phyloP scores from a whole-genome alignment of 2,888 invertebrate genomes.

The Dasypogon diadema region DNA sequence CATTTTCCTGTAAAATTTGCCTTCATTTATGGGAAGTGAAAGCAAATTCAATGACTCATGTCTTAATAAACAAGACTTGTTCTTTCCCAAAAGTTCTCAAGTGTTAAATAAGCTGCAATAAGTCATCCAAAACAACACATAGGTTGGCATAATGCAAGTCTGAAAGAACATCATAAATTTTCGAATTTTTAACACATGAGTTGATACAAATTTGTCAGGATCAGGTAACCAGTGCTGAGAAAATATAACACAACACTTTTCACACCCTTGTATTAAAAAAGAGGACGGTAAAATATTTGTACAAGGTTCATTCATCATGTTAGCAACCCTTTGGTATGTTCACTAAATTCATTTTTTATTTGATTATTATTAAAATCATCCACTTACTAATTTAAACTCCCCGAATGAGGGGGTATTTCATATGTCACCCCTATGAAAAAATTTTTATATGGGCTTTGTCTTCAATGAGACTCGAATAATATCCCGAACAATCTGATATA shows the following conservation, averaged over 20 bases:
- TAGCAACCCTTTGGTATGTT: not conserved
- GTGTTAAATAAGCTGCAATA: conserved; percentile 41
- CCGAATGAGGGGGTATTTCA: no score
- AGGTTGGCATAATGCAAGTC: conserved; percentile 47
- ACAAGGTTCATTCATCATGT: not conserved
- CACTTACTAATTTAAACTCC: no score
- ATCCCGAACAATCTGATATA: no score
- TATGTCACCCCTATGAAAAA: no score
- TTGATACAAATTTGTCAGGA: conserved; percentile 46
- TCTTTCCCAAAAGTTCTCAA: conserved; percentile 6
- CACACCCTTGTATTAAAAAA: not conserved
- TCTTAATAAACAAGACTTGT: no score
- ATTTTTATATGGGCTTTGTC: no score
- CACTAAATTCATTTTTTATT: conserved; percentile 48
- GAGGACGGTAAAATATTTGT: not conserved
- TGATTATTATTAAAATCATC: conserved; percentile 51
- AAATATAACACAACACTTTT: not conserved
- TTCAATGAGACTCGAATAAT: no score
- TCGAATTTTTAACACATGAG: conserved; percentile 50
- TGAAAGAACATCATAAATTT: conserved; percentile 47
- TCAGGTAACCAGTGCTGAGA: conserved; percentile 33
- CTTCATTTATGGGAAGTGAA: no score
- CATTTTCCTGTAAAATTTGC: no score
- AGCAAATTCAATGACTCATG: no score
- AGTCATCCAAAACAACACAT: conserved; percentile 24